Evolutionary conservation across 2,797 vertebrate genomes (phyloP), one percentile per base, ranked within the genome.

Genomic region (Carcharodon carcharias): DNA sequence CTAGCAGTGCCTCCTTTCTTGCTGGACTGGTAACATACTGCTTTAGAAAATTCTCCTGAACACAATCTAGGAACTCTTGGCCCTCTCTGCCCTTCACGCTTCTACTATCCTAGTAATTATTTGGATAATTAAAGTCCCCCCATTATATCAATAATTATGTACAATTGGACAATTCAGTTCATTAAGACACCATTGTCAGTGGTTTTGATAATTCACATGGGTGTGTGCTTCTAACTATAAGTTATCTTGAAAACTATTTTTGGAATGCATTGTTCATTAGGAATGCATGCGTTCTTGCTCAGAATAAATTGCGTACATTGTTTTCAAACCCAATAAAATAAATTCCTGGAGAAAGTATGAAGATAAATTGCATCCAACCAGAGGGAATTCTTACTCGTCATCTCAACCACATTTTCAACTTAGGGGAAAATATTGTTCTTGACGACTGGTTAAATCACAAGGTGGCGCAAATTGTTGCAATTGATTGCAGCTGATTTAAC

Each of bases 281-380:
- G 94, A 77, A 95, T 71, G 67, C 67, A 23, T 50, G 26, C 23
- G 26, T 73, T 95, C 14, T 35, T 56, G 28, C 7, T 71, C 8
- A 35, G 9, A 23, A 12, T 56, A 56, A 35, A 26, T 95, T 56
- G 54, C 28, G 0, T 95, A 26, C 69, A 56, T 56, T 77, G 67
- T 95, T 95, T 95, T 77, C 65, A 95, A 54, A 56, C 67, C 26
- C 12, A n/a, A 94, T 94, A 4, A 45, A 95, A 69, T 95, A 67
- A 95, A 31, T 95, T 54, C 4, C 67, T 71, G 61, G 23, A 93
- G 61, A 93, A 73, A 28, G 67, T 54, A 71, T 18, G 67, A 56
- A 95, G 45, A 31, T 73, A 77, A 95, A 95, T 28, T 95, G 31
- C 69, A 77, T 26, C 12, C 50, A 14, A 54, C 56, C 1, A 18